Evolutionary conservation across 2,888 invertebrate species (phyloP), one percentile per base, ranked within the genome.

Genomic region (Ferdinandea cuprea): DNA sequence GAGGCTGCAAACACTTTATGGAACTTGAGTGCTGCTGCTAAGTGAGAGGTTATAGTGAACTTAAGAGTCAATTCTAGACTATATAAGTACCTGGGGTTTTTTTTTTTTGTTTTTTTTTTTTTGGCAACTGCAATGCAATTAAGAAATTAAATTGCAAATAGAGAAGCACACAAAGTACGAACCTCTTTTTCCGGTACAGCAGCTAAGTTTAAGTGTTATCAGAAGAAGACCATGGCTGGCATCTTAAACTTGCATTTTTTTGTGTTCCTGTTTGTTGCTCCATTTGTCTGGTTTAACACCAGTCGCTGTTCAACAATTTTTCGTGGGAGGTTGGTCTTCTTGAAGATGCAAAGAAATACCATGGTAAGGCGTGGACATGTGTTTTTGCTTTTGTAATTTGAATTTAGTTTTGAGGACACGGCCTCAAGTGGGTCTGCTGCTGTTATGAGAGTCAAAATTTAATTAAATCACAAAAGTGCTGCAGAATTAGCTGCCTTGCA

Each of bases 51-150:
- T 79, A 37, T 35, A 50, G 50, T 52, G 46, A 44, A 58, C 65
- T 59, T 78, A 30, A 73, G 66, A 50, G 25, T 30, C 66, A 37
- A 42, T 68, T 73, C 78, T 59, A 6, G 54, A 40, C 30, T 68
- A 65, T 68, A 65, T 40, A 68, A 79, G 65, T 72, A 46, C 37
- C n/a, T n/a, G n/a, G n/a, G n/a, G n/a, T n/a, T 54, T 54, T 66
- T 76, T 58, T 61, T 46, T 69, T 52, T 7, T 2, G n/a, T 8
- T 32, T 32, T 35, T 48, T 61, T 32, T 50, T 54, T 35, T 46
- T 59, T 25, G 28, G 58, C 13, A 48, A 48, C 46, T 80, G 54
- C 42, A 58, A 50, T 61, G 50, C 71, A 77, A 81, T 81, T 81
- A 71, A 59, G 46, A 61, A 66, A 80, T 65, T 58, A 76, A 71